These are phyloP conservation scores for Bergia sp. DNA, from an alignment of 92 coral and sea anemone genomes.

Conservation along the genomic window DNA sequence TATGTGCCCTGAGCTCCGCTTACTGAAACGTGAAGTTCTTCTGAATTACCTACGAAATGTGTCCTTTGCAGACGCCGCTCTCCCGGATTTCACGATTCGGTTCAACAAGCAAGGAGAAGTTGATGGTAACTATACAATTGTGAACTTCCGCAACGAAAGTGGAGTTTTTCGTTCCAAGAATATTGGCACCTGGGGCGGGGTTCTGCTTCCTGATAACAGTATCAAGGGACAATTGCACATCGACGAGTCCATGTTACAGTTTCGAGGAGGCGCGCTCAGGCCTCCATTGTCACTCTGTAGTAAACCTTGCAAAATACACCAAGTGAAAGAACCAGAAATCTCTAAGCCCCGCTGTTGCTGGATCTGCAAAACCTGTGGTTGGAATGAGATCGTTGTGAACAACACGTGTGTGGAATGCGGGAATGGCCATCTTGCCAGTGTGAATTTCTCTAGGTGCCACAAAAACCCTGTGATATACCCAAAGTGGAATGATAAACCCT, in stretches of 20 bases:
- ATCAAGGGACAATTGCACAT: constrained; percentile 45
- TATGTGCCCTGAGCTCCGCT: constrained; percentile 38
- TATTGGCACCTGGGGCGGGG: constrained; percentile 59
- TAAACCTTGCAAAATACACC: constrained; percentile 34
- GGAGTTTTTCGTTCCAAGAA: constrained; percentile 41
- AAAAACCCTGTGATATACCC: constrained; percentile 40
- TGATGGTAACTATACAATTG: constrained; percentile 49
- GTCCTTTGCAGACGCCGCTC: constrained; percentile 47
- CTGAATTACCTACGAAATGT: constrained; percentile 39
- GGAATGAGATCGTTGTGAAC: constrained; percentile 46
- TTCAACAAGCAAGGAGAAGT: constrained; percentile 55
- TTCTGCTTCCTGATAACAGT: constrained; percentile 15
- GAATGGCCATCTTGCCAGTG: constrained; percentile 26
- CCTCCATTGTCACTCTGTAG: constrained; percentile 56
- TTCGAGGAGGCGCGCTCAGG: constrained; percentile 3
- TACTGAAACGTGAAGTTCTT: constrained; percentile 18
- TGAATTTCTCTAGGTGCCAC: constrained; percentile 36
- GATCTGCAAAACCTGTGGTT: constrained; percentile 44
- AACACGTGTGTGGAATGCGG: constrained; percentile 49
- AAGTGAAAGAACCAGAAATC: constrained; percentile 41
- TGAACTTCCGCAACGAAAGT: constrained; percentile 48
- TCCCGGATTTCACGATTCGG: constrained; percentile 26
- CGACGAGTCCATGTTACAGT: constrained; percentile 31
- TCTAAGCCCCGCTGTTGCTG: constrained; percentile 53
- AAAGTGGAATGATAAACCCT: constrained; percentile 27